Evolutionary conservation across 2,797 vertebrate species (phyloP).

Genomic region (Propithecus deckenii): DNA sequence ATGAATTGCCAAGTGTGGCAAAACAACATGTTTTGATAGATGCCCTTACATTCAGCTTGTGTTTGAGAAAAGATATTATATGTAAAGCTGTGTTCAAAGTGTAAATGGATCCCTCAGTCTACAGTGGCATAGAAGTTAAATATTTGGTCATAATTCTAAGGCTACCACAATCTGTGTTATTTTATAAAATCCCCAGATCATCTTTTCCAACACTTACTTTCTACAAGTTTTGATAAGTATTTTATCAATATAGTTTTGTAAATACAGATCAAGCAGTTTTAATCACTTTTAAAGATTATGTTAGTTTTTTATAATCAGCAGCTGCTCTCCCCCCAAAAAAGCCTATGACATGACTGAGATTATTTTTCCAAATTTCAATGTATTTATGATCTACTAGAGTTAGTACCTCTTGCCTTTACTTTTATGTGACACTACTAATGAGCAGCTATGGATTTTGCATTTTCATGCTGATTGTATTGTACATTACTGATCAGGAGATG

Average conservation of each 20-base stretch:
- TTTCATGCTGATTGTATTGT: neutral
- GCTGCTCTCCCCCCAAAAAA: neutral
- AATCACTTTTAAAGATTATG: neutral
- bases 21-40: neutral
- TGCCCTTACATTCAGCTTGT: neutral
- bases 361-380: neutral
- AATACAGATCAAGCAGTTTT: neutral
- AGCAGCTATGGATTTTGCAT: neutral
- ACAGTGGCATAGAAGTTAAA: neutral
- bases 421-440: neutral
- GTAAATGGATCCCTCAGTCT: neutral
- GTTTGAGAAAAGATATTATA: constrained; percentile 1
- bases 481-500: neutral
- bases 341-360: neutral
- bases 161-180: neutral
- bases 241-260: neutral
- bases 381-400: neutral
- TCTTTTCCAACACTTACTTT: neutral
- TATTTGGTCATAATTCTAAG: neutral
- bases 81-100: neutral
- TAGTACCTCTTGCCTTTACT: neutral
- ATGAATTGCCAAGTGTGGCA: neutral
- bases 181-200: neutral
- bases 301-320: neutral
- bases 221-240: neutral